Percentiles rank a stretch among this genome's conserved stretches.
Evolutionary conservation across 2,113 vertebrate genomes (phyloP).

Genomic region (Acrocephalus arundinaceus): DNA sequence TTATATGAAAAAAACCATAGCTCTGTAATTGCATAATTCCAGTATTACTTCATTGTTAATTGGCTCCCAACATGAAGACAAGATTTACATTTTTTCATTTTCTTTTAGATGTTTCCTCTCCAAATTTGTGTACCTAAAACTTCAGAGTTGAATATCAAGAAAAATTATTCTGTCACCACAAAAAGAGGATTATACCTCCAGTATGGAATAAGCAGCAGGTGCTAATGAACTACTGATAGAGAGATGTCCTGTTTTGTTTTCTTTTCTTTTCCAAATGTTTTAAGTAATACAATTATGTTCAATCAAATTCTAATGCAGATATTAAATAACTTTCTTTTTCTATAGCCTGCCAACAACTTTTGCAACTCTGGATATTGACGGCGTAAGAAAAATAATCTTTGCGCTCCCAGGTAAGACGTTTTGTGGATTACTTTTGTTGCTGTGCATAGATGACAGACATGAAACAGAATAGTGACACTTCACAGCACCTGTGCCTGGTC

Average conservation of each 20-base stretch:
- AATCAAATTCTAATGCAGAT: not conserved
- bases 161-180: not conserved
- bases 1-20: slow-evolving; percentile 5
- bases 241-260: not conserved
- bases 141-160: not conserved
- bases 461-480: not conserved
- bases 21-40: not conserved
- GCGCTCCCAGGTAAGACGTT: slow-evolving; percentile 93
- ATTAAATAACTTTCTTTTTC: slow-evolving; percentile 37
- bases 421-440: slow-evolving; percentile 14
- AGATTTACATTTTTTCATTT: slow-evolving; percentile 8
- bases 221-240: not conserved
- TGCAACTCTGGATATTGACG: slow-evolving; percentile 97
- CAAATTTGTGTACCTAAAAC: not conserved
- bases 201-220: not conserved
- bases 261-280: not conserved
- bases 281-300: not conserved
- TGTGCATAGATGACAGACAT: not conserved
- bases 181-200: not conserved
- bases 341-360: slow-evolving; percentile 96
- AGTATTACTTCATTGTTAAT: not conserved
- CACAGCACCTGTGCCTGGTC: not conserved
- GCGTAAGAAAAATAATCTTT: slow-evolving; percentile 99
- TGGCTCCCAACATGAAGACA: not conserved
- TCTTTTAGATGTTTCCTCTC: not conserved